Conservation (phyloP, 2,113 vertebrate genomes). For the Pollachius pollachius region DNA sequence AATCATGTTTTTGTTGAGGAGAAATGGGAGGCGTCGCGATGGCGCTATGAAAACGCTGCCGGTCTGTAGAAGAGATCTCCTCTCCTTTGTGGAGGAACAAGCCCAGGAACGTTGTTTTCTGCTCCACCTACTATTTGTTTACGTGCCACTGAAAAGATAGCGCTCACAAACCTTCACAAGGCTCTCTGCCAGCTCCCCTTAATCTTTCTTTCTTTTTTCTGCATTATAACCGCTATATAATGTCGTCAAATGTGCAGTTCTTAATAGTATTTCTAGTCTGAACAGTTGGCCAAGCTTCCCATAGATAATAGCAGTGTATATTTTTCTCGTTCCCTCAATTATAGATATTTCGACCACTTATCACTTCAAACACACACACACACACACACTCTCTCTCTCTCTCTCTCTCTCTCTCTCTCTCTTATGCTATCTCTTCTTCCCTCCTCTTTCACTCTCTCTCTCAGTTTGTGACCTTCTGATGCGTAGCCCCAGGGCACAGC, state of each 20-base stretch:
- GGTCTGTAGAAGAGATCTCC: background rate
- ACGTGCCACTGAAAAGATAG: background rate
- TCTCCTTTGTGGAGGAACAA: slow-evolving; percentile 23
- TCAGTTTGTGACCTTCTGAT: slow-evolving; percentile 45
- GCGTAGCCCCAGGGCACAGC: slow-evolving; percentile 38
- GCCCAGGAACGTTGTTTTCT: slow-evolving; percentile 22
- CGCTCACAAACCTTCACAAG: too few species aligned
- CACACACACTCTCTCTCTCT: background rate
- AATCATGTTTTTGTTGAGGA: slow-evolving; percentile 23
- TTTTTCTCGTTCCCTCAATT: too few species aligned
- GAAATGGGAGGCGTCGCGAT: slow-evolving; percentile 6
- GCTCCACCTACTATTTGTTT: background rate
- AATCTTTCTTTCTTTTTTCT: too few species aligned
- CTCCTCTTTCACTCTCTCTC: background rate
- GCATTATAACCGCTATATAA: too few species aligned
- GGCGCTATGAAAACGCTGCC: background rate
- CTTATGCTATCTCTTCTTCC: background rate
- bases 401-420: background rate
- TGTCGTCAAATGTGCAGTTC: too few species aligned
- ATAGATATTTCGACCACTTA: too few species aligned
- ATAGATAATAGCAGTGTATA: too few species aligned
- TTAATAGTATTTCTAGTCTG: too few species aligned
- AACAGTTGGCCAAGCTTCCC: too few species aligned
- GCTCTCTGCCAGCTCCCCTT: background rate
- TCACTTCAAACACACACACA: too few species aligned